Percentiles rank a stretch among this genome's conserved stretches.
phyloP scores from a whole-genome alignment of 2,888 invertebrate species.

The Cephus sareptanus region DNA sequence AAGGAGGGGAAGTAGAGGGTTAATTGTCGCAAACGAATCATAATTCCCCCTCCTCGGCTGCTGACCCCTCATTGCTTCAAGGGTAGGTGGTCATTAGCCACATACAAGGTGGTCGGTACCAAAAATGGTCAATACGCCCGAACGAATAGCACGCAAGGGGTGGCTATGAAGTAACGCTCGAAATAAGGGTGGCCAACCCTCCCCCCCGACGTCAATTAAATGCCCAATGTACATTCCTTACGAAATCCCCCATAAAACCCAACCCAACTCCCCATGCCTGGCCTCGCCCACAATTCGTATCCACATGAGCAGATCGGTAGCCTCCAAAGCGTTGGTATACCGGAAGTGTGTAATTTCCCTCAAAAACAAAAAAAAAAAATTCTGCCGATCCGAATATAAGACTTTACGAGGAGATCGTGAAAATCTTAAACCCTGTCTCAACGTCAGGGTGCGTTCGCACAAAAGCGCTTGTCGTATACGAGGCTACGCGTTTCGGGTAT shows the following conservation, averaged over 20 bases:
- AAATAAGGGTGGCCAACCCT: constrained; percentile 1
- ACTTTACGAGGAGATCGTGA: background rate
- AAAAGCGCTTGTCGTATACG: background rate
- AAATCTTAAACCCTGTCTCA: background rate
- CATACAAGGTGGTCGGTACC: background rate
- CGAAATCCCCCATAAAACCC: background rate
- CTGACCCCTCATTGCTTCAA: background rate
- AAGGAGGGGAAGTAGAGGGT: background rate
- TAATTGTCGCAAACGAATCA: background rate
- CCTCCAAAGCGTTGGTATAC: constrained; percentile 16
- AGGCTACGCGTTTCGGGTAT: background rate
- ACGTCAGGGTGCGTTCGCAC: background rate
- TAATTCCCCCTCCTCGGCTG: background rate
- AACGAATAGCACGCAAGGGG: background rate
- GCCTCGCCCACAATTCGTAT: constrained; percentile 22
- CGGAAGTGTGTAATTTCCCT: constrained; percentile 17
- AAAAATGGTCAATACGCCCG: background rate
- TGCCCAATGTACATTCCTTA: constrained; percentile 6
- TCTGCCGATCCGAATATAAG: background rate
- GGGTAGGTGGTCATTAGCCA: background rate
- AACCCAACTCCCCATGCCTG: constrained; percentile 17
- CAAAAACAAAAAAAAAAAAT: constrained; percentile 8
- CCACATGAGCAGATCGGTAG: background rate
- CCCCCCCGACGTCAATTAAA: constrained; percentile 8
- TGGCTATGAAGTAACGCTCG: background rate